Conservation (phyloP, 1,140 invertebrate genomes). For the Papilio xuthus region DNA sequence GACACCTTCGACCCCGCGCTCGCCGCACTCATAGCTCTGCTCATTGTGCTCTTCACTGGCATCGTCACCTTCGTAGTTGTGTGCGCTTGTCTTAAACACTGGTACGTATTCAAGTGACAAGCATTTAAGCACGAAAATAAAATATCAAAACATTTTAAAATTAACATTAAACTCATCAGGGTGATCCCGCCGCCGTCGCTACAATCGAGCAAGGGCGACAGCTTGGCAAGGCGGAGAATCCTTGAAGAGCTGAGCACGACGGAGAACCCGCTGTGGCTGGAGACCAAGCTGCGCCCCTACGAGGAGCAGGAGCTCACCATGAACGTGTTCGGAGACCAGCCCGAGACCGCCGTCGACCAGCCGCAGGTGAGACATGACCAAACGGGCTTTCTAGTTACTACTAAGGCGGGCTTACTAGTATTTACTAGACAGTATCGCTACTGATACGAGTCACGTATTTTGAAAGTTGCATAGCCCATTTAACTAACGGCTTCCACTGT, state of each 20-base stretch:
- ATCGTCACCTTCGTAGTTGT: slow-evolving; percentile 93
- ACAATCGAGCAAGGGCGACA: slow-evolving; percentile 87
- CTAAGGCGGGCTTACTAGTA: too few relatives aligned
- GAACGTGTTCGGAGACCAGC: slow-evolving; percentile 93
- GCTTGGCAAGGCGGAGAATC: slow-evolving; percentile 90
- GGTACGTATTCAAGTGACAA: slow-evolving; percentile 81
- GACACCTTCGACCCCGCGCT: slow-evolving; percentile 93
- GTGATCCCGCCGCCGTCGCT: slow-evolving; percentile 84
- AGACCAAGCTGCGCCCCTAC: slow-evolving; percentile 94
- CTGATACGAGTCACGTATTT: too few relatives aligned
- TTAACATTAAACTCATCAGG: slow-evolving; percentile 63
- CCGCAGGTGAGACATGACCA: slow-evolving; percentile 73
- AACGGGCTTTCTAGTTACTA: too few relatives aligned
- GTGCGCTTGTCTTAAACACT: slow-evolving; percentile 94
- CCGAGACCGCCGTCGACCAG: slow-evolving; percentile 79
- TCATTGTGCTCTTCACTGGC: slow-evolving; percentile 93
- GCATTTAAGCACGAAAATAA: not conserved
- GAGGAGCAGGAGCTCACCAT: slow-evolving; percentile 96
- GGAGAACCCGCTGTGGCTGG: slow-evolving; percentile 96
- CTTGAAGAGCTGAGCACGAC: slow-evolving; percentile 93
- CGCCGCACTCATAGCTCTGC: slow-evolving; percentile 91
- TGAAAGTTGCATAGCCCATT: too few relatives aligned
- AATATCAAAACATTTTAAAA: not conserved
- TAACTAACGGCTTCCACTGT: too few relatives aligned
- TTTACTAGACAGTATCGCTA: too few relatives aligned